Conservation (phyloP, 2,113 vertebrate species). For the Nycticryphes semicollaris region DNA sequence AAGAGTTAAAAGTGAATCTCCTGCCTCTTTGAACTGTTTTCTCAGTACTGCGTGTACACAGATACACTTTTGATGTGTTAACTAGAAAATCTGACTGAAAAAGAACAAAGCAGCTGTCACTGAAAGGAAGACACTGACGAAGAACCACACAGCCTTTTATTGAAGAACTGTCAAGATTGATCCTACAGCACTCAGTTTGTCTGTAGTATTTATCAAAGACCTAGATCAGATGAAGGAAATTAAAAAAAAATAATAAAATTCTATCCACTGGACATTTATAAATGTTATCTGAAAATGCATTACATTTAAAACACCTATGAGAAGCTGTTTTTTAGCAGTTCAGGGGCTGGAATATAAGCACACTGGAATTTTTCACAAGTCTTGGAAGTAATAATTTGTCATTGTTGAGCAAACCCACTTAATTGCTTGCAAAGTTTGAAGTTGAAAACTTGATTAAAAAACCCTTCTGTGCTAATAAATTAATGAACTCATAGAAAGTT, state of each 20-base stretch:
- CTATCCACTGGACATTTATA: slow-evolving; percentile 75
- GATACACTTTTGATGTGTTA: slow-evolving; percentile 92
- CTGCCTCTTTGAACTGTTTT: slow-evolving; percentile 85
- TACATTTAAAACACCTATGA: slow-evolving; percentile 70
- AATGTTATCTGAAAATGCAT: slow-evolving; percentile 71
- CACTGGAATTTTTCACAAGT: not conserved
- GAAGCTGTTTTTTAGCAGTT: slow-evolving; percentile 21
- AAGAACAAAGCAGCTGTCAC: slow-evolving; percentile 94
- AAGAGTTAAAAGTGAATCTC: slow-evolving; percentile 83
- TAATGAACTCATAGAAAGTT: not conserved
- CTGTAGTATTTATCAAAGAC: slow-evolving; percentile 85
- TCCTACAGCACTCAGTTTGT: slow-evolving; percentile 79
- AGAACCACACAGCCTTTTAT: slow-evolving; percentile 88
- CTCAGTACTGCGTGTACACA: slow-evolving; percentile 81
- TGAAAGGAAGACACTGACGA: slow-evolving; percentile 86
- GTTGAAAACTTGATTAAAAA: slow-evolving; percentile 2
- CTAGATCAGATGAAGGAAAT: slow-evolving; percentile 83
- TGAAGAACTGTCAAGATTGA: slow-evolving; percentile 88
- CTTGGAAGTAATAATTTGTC: slow-evolving; percentile 20
- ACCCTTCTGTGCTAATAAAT: not conserved
- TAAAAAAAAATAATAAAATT: slow-evolving; percentile 73
- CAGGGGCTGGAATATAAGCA: not conserved
- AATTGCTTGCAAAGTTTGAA: slow-evolving; percentile 11
- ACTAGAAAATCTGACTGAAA: slow-evolving; percentile 90
- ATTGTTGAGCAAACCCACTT: slow-evolving; percentile 3